phyloP scores from a whole-genome alignment of 92 coral and sea anemone species.

The Umimayanthus kanabou region DNA sequence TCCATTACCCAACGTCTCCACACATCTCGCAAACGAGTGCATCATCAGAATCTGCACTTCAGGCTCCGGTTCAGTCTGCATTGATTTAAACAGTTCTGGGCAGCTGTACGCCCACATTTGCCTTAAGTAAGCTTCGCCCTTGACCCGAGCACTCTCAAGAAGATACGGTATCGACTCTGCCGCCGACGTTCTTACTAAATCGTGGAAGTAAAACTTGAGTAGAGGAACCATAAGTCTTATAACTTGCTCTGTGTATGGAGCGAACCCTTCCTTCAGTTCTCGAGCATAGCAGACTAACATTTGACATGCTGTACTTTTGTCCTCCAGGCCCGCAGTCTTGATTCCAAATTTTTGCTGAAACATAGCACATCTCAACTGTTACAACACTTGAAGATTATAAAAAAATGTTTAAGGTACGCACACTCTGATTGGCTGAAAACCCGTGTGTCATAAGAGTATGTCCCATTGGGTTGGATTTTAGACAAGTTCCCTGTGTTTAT shows the following conservation, averaged over 20 bases:
- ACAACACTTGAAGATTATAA: neutral
- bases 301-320: slow-evolving; percentile 99
- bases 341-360: slow-evolving; percentile 97
- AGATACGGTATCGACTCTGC: slow-evolving; percentile 92
- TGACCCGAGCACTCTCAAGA: slow-evolving; percentile 83
- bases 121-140: slow-evolving; percentile 90
- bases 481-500: too few relatives aligned
- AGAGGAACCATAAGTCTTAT: slow-evolving; percentile 94
- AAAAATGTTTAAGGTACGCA: too few relatives aligned
- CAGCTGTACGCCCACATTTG: slow-evolving; percentile 99
- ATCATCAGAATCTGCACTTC: slow-evolving; percentile 93
- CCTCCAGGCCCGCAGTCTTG: slow-evolving; percentile 97
- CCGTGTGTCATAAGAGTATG: too few relatives aligned
- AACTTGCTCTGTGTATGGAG: slow-evolving; percentile 92
- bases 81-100: slow-evolving; percentile 87
- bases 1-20: slow-evolving; percentile 93
- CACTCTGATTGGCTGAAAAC: too few relatives aligned
- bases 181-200: slow-evolving; percentile 97
- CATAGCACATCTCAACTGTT: neutral
- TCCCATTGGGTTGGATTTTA: too few relatives aligned
- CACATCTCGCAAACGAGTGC: slow-evolving; percentile 92
- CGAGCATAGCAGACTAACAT: slow-evolving; percentile 97
- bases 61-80: slow-evolving; percentile 93
- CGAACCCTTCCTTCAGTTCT: slow-evolving; percentile 95
- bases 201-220: slow-evolving; percentile 95